Evolutionary conservation across 2,113 vertebrate species (phyloP), one percentile per base, ranked within the genome.

Genomic region (Hyperoodon ampullatus): DNA sequence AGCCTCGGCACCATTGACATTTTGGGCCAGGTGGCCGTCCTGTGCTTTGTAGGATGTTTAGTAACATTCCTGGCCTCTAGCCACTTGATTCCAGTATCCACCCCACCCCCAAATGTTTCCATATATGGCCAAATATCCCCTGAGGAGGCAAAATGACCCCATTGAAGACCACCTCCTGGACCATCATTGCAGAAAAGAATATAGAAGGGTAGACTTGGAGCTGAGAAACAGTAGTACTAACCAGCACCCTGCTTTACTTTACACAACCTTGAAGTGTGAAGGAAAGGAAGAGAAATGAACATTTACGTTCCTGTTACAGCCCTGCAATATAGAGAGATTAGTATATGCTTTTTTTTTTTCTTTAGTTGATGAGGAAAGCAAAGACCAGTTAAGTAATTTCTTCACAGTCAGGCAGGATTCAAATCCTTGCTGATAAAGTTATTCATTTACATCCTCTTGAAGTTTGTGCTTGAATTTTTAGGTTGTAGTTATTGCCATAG

Each of bases 41-140:
- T 50, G 8, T 77, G 80, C 68, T 96, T 92, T 35, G 44, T 81
- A 95, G 19, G 13, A 44, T 86, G 24, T 94, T 91, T 10, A 90
- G 58, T 70, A 82, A 39, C 66, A 91, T 61, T n/a, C 23, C 10
- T 72, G 39, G 42, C 24, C 55, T 86, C 65, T 66, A 15, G 21
- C 19, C 5, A 35, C 24, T 82, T 93, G 66, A 68, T 81, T n/a
- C 16, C 14, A 26, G 44, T 81, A 86, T 16, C 30, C 50, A 30
- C 14, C 10, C 33, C 28, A 19, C 1, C 3, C 30, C 23, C 16
- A 78, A 55, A 44, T 88, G 33, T n/a, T 74, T 74, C 66, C 53
- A 68, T 91, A 39, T 7, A 11, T 72, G 87, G 58, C 84, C 55
- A 50, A 19, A 42, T 92, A 66, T 39, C 33, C 10, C 23, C 53